Base-by-base conservation (phyloP, 2,797 vertebrate species). In the Meda fulgida region DNA sequence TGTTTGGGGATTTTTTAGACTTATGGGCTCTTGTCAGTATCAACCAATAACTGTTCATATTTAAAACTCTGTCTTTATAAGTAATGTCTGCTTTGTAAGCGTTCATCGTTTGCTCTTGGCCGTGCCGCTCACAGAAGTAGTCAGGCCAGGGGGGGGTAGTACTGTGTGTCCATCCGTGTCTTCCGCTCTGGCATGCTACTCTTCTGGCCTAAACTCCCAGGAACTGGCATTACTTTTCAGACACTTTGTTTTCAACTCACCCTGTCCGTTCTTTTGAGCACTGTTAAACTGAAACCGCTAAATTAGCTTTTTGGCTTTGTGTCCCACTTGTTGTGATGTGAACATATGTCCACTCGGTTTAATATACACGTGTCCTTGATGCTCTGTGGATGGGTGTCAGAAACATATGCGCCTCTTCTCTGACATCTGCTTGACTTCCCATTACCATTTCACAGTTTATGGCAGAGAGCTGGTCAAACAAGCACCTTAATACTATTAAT, bases 191-290 rank as follows among this genome's bases (percentile, higher is more conserved):
- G 10, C 26, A 26, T 53, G 34, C 70, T 29, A 11, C 73, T 79
- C 16, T 80, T 65, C 75, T 69, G 79, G 66, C 84, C 84, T 51
- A 60, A 84, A 86, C 73, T 81, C 40, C 36, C 63, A 65, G 75
- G 60, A 78, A 79, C 80, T 40, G 80, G 69, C 72, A 87, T 89
- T 90, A 83, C 88, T 84, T 88, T 63, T 36, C 23, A 84, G 31
- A 23, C 51, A 67, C 80, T 71, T 75, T 55, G 55, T 84, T 43
- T 70, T 67, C 43, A 23, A 46, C 46, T 38, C 36, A n/a, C 43
- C 77, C 77, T 51, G 67, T 26, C 29, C 6, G 19, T 40, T 85
- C n/a, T 29, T 60, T 85, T 80, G 78, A 80, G 29, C 34, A 18
- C 11, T 34, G 34, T 14, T 66, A 8, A 66, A 31, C 75, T 60